Evolutionary conservation across 2,113 vertebrate genomes (phyloP), one percentile per base, ranked within the genome.

Genomic region (Mustela nigripes): DNA sequence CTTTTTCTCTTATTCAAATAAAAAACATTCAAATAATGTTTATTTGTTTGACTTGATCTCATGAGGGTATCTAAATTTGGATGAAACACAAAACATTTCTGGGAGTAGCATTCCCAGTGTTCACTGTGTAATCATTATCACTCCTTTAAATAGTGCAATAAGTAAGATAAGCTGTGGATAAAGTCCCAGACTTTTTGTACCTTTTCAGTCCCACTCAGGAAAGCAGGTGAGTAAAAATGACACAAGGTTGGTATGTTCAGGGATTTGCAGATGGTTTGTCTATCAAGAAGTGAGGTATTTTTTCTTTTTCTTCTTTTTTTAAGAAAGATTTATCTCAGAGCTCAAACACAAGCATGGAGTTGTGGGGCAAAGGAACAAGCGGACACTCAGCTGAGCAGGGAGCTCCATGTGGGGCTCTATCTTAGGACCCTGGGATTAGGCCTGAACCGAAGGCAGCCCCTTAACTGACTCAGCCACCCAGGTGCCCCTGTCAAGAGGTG

Each of bases 51-150:
- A 50, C 28, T 1, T 89, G 74, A 73, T 78, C 22, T 62, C 31
- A 62, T 45, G 39, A 92, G 31, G 11, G 42, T 69, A 63, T 42
- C 45, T 93, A 42, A 28, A 78, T 88, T 86, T 91, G 18, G 31
- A 33, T 97, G 50, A 96, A 91, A 91, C 58, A 39, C 58, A 93
- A 50, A 93, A 53, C 53, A 48, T n/a, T 87, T 91, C 53, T 1
- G 48, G 76, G 5, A 39, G 67, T 42, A 79, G 58, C 21, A 58
- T 21, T 58, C 19, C 58, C 19, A 65, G 18, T 87, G 4, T 80
- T 42, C 24, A 39, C 67, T 89, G 5, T 1, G 4, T 36, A 45
- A 2, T 91, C 33, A 58, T 84, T 31, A 56, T 91, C n/a, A 36
- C 11, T 94, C 16, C 15, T 89, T 60, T 87, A 89, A 95, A 76